A percentile compares a stretch with the other conserved stretches of the same genome.
Conservation (phyloP, 2,797 vertebrate species). For the Myripristis murdjan region DNA sequence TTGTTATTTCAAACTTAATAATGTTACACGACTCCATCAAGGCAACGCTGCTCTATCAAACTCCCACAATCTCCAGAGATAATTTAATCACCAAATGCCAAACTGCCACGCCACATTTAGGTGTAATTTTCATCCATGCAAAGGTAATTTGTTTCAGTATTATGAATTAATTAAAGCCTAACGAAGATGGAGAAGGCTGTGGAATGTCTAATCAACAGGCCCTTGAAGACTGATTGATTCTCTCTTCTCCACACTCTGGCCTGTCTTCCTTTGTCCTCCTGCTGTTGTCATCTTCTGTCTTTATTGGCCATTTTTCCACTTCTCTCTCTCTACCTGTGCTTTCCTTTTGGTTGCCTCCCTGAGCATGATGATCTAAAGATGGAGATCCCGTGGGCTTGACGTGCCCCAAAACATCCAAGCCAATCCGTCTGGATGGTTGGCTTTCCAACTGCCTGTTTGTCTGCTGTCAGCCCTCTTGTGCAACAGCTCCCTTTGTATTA, state of each 20-base stretch:
- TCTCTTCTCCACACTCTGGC: constrained; percentile 64
- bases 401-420: too few species aligned
- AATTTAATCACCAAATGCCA: constrained; percentile 90
- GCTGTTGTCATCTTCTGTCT: constrained; percentile 39
- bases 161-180: constrained; percentile 91
- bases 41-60: constrained; percentile 82
- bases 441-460: neutral
- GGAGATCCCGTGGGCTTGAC: neutral
- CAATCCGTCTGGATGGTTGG: constrained; percentile 3
- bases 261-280: constrained; percentile 57
- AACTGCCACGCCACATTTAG: constrained; percentile 88
- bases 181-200: constrained; percentile 88
- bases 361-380: constrained; percentile 5
- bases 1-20: constrained; percentile 88
- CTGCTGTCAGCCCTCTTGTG: constrained; percentile 9
- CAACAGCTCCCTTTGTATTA: constrained; percentile 4
- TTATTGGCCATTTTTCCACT: constrained; percentile 17
- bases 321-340: constrained; percentile 33
- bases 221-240: constrained; percentile 83
- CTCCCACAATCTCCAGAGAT: constrained; percentile 84
- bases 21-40: constrained; percentile 85
- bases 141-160: constrained; percentile 92
- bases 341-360: constrained; percentile 26
- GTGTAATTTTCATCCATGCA: constrained; percentile 89
- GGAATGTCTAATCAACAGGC: constrained; percentile 88